Evolutionary conservation across 2,888 invertebrate genomes (phyloP), one percentile per base, ranked within the genome.

Genomic region (Synanthedon myopaeformis): DNA sequence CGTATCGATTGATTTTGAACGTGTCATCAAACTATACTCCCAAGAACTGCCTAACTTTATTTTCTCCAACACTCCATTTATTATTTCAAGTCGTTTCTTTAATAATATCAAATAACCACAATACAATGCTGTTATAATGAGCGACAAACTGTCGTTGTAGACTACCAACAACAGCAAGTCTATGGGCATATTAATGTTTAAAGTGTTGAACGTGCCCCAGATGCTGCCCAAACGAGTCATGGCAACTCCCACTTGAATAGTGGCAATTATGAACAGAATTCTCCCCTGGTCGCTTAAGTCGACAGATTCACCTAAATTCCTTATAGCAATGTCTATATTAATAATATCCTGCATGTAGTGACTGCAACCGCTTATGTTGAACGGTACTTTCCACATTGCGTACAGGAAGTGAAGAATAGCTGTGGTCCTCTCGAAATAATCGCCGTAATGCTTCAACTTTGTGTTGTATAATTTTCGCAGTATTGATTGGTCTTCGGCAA

Each of bases 371-470:
- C 68, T 70, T 35, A 76, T 55, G 52, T 63, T 57, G 53, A 73
- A 74, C 1, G 78, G 70, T 51, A 76, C 58, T 56, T 78, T 73
- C 70, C 73, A 74, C 65, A 78, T 67, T 0, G 66, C 59, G 42
- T 72, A 66, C 3, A 73, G 4, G 10, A 72, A 68, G 48, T 68
- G 78, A 0, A 66, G 1, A 0, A 68, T 53, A 2, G 74, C 69
- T 1, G 64, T 59, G 13, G 70, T 56, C 54, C 70, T 69, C 57
- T 81, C 79, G 28, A 69, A 70, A 51, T 70, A 67, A 54, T 82
- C 83, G 0, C 81, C 82, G 53, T 81, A 83, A 8, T 72, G 68
- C 55, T 70, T 65, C 17, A 82, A 57, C 61, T 71, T 77, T 0
- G 83, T 82, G 11, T 72, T 63, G 53, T 76, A 79, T 12, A 82